Evolutionary conservation across 2,797 vertebrate species (phyloP).

Genomic region (Crypturellus tataupa): DNA sequence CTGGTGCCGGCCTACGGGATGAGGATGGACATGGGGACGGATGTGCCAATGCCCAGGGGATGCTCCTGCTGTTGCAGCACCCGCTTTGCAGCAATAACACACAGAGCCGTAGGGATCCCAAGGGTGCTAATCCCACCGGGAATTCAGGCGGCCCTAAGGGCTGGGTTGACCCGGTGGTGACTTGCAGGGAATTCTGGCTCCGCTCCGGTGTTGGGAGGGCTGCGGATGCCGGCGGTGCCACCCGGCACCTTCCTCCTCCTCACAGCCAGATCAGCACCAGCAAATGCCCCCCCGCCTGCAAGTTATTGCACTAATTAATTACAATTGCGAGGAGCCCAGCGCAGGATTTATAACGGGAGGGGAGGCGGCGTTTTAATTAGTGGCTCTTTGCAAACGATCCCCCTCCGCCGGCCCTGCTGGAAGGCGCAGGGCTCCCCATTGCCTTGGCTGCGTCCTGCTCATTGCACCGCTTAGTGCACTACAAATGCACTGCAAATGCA

Average conservation of each 20-base stretch:
- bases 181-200: conserved; percentile 18
- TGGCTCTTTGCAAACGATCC: conserved; percentile 66
- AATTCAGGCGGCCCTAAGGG: background rate
- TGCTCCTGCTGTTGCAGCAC: too few species aligned
- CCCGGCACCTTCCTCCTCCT: conserved; percentile 3
- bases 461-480: too few species aligned
- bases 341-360: conserved; percentile 66
- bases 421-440: conserved; percentile 38
- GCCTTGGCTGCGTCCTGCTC: background rate
- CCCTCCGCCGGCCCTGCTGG: conserved; percentile 70
- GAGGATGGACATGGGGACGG: too few species aligned
- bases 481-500: background rate
- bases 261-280: conserved; percentile 70
- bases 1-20: too few species aligned
- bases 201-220: background rate
- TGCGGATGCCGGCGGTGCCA: background rate
- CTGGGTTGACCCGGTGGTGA: background rate
- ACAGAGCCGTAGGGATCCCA: background rate
- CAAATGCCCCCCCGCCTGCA: conserved; percentile 79
- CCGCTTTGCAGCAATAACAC: too few species aligned
- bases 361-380: conserved; percentile 76
- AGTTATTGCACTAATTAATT: conserved; percentile 81
- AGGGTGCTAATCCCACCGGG: background rate
- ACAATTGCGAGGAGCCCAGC: conserved; percentile 76
- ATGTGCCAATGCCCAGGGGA: too few species aligned